These are phyloP conservation scores for Phengaris alcon DNA, from an alignment of 2,888 invertebrate genomes.

Conservation along the genomic window DNA sequence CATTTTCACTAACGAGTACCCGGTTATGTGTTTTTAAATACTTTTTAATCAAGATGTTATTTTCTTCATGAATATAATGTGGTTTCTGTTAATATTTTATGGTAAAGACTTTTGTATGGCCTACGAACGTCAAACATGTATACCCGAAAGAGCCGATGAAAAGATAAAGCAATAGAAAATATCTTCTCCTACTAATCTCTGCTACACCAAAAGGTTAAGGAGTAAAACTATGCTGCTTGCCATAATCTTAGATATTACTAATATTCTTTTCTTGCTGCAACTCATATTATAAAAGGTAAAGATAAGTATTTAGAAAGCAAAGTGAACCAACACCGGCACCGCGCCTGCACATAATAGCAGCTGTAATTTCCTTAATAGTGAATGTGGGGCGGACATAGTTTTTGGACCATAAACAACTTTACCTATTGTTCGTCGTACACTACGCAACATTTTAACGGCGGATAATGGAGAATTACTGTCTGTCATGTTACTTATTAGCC, in stretches of 20 bases:
- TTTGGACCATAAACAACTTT: constrained; percentile 73
- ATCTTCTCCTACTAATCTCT: too few relatives aligned
- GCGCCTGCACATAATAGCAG: background rate
- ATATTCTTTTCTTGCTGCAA: background rate
- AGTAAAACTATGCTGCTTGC: too few relatives aligned
- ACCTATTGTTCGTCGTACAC: constrained; percentile 54
- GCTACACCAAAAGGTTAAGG: too few relatives aligned
- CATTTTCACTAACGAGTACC: constrained; percentile 28
- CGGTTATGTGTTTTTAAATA: constrained; percentile 24
- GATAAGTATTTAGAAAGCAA: constrained; percentile 20
- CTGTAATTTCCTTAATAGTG: constrained; percentile 26
- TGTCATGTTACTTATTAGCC: constrained; percentile 34
- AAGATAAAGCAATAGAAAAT: too few relatives aligned
- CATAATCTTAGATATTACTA: too few relatives aligned
- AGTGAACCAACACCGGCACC: background rate
- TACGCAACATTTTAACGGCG: constrained; percentile 28
- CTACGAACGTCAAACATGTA: too few relatives aligned
- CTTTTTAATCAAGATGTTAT: constrained; percentile 4
- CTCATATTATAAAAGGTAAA: background rate
- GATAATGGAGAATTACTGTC: constrained; percentile 37
- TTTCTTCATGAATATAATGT: background rate
- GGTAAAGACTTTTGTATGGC: too few relatives aligned
- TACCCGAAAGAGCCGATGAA: too few relatives aligned
- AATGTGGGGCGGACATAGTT: constrained; percentile 67
- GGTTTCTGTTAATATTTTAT: background rate